Evolutionary conservation across 2,113 vertebrate genomes (phyloP).

Genomic region (Pelecanus crispus): DNA sequence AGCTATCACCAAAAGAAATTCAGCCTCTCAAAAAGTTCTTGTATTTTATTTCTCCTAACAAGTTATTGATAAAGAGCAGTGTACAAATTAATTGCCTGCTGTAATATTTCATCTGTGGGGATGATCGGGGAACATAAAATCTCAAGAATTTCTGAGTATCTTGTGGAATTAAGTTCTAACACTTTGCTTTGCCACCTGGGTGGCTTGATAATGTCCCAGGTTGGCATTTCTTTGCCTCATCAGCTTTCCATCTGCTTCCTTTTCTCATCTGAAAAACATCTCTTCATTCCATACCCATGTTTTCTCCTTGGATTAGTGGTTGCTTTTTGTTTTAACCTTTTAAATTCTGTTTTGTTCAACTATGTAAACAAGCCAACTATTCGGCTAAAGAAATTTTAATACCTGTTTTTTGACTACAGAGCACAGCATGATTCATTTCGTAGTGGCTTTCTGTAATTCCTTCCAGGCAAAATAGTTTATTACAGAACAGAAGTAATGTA

Average conservation of each 20-base stretch:
- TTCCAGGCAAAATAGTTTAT: neutral
- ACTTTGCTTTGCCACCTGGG: constrained; percentile 41
- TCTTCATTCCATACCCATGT: neutral
- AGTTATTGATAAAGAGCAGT: neutral
- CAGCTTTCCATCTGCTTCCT: constrained; percentile 53
- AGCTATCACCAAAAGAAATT: neutral
- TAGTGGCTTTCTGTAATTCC: neutral
- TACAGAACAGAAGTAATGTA: neutral
- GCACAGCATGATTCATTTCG: neutral
- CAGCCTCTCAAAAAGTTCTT: neutral
- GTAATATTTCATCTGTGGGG: neutral
- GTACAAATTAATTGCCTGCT: neutral
- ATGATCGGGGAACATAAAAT: neutral
- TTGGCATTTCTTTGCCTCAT: constrained; percentile 53
- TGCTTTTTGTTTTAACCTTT: neutral
- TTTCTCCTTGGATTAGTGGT: neutral
- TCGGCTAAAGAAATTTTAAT: neutral
- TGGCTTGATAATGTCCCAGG: constrained; percentile 21
- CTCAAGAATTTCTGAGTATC: neutral
- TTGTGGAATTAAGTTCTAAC: neutral
- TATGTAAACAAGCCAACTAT: neutral
- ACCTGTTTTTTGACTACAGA: neutral
- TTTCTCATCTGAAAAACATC: neutral
- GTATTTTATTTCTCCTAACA: neutral
- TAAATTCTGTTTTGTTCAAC: neutral